These are phyloP conservation scores for Drosophila micromelanica DNA, from an alignment of 1,140 invertebrate species.

Conservation along the genomic window DNA sequence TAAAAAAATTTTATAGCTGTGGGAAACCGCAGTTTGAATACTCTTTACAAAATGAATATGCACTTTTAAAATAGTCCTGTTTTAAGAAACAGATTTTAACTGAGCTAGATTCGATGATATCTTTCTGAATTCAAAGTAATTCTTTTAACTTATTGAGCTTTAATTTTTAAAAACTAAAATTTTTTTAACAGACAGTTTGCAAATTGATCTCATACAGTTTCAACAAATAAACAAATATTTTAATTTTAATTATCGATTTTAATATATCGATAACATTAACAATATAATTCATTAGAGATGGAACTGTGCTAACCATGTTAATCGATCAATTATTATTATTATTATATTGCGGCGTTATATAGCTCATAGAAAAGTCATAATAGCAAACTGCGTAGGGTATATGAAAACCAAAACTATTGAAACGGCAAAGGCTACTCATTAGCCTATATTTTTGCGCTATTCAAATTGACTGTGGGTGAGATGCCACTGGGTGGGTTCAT, in stretches of 20 bases:
- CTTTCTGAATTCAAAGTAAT: too few relatives aligned
- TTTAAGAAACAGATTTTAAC: too few relatives aligned
- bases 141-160: too few relatives aligned
- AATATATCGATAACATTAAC: background rate
- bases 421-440: conserved; percentile 57
- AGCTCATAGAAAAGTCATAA: background rate
- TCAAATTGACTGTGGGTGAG: conserved; percentile 20
- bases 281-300: background rate
- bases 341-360: background rate
- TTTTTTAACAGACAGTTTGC: too few relatives aligned
- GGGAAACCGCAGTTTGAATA: conserved; percentile 8
- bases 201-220: too few relatives aligned
- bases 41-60: background rate
- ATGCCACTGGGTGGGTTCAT: conserved; percentile 37
- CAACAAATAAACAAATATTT: too few relatives aligned
- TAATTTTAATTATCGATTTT: too few relatives aligned
- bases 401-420: conserved; percentile 18
- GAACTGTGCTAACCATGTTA: background rate
- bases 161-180: too few relatives aligned
- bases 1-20: background rate
- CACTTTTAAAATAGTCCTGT: too few relatives aligned
- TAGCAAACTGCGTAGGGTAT: conserved; percentile 11
- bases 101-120: too few relatives aligned
- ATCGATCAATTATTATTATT: too few relatives aligned
- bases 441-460: conserved; percentile 60